Conservation (phyloP, 2,797 vertebrate genomes). For the Sebastolobus altivelis region DNA sequence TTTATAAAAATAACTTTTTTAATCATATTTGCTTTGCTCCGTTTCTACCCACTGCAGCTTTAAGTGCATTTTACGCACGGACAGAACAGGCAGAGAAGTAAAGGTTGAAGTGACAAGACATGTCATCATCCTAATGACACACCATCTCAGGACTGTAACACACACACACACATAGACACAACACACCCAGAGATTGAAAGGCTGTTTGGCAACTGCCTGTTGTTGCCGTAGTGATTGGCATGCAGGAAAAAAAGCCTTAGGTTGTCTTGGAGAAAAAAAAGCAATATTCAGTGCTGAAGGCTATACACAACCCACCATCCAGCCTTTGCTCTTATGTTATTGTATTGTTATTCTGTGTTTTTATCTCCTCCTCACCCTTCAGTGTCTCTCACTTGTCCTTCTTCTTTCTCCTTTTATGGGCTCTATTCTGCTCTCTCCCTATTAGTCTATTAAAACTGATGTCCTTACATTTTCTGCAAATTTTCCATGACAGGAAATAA, state of each 20-base stretch:
- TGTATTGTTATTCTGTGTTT: conserved; percentile 12
- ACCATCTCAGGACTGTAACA: conserved; percentile 6
- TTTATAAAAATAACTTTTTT: too few species aligned
- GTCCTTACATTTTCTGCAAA: conserved; percentile 9
- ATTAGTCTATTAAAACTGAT: conserved; percentile 10
- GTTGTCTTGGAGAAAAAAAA: neutral
- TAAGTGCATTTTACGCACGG: conserved; percentile 7
- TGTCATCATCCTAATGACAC: conserved; percentile 27
- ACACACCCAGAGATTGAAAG: conserved; percentile 19
- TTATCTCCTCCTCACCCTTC: conserved; percentile 7
- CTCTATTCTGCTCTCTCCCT: conserved; percentile 1
- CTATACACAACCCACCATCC: conserved; percentile 11
- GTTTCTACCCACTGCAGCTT: neutral
- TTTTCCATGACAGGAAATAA: conserved; percentile 9
- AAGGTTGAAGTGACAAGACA: conserved; percentile 31
- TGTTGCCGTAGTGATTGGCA: conserved; percentile 39
- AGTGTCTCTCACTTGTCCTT: neutral
- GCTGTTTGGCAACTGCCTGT: conserved; percentile 27
- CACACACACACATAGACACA: conserved; percentile 5
- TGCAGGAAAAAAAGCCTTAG: conserved; percentile 14
- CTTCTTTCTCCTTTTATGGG: neutral
- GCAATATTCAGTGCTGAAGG: conserved; percentile 28
- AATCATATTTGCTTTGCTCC: too few species aligned
- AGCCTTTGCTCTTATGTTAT: conserved; percentile 11
- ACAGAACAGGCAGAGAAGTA: conserved; percentile 9